These are phyloP conservation scores for Climacteris rufus DNA, from an alignment of 2,113 vertebrate genomes.

Conservation along the genomic window DNA sequence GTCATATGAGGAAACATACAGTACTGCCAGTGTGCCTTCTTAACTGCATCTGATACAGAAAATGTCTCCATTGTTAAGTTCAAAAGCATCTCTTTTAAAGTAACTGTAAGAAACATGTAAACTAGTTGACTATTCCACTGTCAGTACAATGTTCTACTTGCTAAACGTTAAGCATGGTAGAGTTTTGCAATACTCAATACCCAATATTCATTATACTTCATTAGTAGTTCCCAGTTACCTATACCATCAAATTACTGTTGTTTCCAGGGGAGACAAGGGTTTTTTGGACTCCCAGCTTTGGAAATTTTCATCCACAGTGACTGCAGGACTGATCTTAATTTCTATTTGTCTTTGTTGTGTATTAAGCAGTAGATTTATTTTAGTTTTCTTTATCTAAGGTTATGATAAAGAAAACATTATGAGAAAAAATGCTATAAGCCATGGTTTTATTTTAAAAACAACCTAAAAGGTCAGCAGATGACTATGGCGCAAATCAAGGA, in stretches of 20 bases:
- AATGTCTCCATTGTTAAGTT: not conserved
- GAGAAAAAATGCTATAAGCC: not conserved
- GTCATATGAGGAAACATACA: not conserved
- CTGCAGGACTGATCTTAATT: not conserved
- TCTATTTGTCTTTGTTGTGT: not conserved
- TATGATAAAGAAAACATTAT: not conserved
- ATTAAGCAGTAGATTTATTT: not conserved
- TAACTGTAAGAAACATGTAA: not conserved
- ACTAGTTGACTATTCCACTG: not conserved
- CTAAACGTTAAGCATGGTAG: not conserved
- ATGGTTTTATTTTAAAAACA: not conserved
- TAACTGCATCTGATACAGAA: not conserved
- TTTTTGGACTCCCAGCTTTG: not conserved
- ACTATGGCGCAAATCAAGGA: not conserved
- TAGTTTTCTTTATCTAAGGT: not conserved
- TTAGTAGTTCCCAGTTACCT: not conserved
- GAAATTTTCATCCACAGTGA: not conserved
- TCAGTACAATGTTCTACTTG: not conserved
- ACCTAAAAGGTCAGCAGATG: not conserved
- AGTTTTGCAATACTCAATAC: not conserved
- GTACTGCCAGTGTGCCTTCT: accelerated
- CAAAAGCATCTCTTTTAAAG: not conserved
- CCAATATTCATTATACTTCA: not conserved
- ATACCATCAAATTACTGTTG: not conserved
- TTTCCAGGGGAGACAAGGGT: not conserved